Evolutionary conservation across 2,797 vertebrate species (phyloP).

Genomic region (Oreonectes daqikongensis): DNA sequence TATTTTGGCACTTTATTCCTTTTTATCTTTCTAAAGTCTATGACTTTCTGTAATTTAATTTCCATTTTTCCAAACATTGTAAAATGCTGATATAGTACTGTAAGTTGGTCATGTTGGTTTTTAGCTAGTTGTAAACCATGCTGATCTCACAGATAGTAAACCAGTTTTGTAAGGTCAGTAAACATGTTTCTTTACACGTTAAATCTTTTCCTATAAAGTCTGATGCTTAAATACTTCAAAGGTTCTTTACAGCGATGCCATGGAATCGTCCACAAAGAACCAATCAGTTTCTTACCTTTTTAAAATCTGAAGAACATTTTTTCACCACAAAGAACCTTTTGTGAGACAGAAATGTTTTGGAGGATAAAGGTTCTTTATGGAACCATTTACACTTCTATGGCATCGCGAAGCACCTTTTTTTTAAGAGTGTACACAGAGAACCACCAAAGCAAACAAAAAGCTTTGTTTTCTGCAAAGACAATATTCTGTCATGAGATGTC

Average conservation of each 20-base stretch:
- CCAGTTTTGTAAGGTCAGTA: not conserved
- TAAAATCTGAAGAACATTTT: too few relatives aligned
- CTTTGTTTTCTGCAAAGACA: not conserved
- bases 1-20: not conserved
- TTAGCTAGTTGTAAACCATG: not conserved
- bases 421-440: not conserved
- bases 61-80: not conserved
- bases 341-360: too few relatives aligned
- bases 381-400: too few relatives aligned
- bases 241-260: too few relatives aligned
- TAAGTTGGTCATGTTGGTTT: not conserved
- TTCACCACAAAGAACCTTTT: too few relatives aligned
- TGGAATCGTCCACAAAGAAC: too few relatives aligned
- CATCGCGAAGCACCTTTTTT: too few relatives aligned
- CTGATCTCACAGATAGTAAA: not conserved
- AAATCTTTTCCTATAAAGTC: not conserved
- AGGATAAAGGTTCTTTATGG: too few relatives aligned
- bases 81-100: not conserved
- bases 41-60: not conserved
- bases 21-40: not conserved
- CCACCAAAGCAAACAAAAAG: not conserved
- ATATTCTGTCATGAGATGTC: not conserved
- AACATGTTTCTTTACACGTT: not conserved
- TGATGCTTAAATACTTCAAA: too few relatives aligned
- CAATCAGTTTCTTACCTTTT: too few relatives aligned